Conservation (phyloP, 2,888 invertebrate species). For the Synergus gifuensis region DNA sequence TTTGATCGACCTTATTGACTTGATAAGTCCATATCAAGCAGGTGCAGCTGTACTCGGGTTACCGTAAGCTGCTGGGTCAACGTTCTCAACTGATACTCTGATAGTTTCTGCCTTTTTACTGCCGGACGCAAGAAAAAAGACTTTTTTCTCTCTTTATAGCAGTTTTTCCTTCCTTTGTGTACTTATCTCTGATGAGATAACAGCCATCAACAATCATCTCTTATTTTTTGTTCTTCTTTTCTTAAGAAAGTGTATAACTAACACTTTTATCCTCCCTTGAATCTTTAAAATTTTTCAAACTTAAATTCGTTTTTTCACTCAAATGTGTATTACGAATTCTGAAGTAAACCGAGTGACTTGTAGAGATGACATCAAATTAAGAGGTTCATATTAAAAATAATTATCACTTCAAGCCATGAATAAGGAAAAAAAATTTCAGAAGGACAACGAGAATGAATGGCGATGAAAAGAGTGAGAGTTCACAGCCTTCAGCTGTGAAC, state of each 20-base stretch:
- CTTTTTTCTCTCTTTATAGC: constrained; percentile 31
- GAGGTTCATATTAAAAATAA: not conserved
- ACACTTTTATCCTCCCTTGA: no score
- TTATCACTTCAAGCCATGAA: not conserved
- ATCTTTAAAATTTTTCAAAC: no score
- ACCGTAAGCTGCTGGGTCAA: constrained; percentile 75
- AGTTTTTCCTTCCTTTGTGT: constrained; percentile 19
- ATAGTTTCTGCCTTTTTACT: constrained; percentile 27
- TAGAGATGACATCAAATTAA: not conserved
- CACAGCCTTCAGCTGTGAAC: not conserved
- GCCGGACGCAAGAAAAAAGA: not conserved
- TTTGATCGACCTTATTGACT: not conserved
- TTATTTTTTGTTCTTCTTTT: constrained; percentile 29
- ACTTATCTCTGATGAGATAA: constrained; percentile 43
- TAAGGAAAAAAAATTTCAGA: not conserved
- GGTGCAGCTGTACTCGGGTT: constrained; percentile 70
- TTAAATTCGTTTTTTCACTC: not conserved
- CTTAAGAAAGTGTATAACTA: not conserved
- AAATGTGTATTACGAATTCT: not conserved
- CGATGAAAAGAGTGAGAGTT: not conserved
- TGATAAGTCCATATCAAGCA: constrained; percentile 56
- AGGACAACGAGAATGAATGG: not conserved
- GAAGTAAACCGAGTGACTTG: not conserved
- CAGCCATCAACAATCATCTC: constrained; percentile 48
- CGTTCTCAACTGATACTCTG: constrained; percentile 63